Conservation (phyloP, 2,888 invertebrate genomes). For the Leptinotarsa juncta region DNA sequence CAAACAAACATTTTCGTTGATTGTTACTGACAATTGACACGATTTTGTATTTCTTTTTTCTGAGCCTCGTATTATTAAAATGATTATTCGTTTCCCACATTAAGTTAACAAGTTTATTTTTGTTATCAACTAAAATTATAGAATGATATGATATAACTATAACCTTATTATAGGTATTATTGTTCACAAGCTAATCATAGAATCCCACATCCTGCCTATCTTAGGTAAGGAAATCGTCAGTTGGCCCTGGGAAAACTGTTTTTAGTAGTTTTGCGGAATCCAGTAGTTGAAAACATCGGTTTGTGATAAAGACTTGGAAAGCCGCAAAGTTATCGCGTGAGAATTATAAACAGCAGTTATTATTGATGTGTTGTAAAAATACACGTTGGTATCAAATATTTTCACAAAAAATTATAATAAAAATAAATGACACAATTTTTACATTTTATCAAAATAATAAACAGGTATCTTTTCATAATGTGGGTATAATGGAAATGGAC, state of each 20-base stretch:
- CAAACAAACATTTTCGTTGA: too few species aligned
- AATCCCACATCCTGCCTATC: conserved; percentile 8
- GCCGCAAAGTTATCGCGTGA: conserved; percentile 11
- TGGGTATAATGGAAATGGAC: too few species aligned
- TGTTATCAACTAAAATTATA: background rate
- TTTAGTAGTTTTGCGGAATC: conserved; percentile 2
- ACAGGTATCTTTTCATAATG: too few species aligned
- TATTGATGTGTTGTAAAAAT: background rate
- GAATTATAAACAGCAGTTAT: background rate
- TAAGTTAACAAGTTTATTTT: background rate
- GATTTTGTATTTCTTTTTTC: too few species aligned
- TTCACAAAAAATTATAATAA: background rate
- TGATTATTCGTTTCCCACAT: too few species aligned
- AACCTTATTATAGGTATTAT: background rate
- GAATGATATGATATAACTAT: background rate
- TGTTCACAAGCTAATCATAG: background rate
- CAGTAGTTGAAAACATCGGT: background rate
- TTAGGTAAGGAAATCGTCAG: background rate
- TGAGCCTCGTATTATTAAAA: too few species aligned
- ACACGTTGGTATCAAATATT: background rate
- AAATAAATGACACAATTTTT: too few species aligned
- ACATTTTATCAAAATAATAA: too few species aligned
- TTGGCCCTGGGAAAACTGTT: conserved; percentile 1
- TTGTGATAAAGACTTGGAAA: background rate
- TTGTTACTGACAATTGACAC: too few species aligned